Base-by-base conservation (phyloP, 2,888 invertebrate species). In the Lithophane socia region DNA sequence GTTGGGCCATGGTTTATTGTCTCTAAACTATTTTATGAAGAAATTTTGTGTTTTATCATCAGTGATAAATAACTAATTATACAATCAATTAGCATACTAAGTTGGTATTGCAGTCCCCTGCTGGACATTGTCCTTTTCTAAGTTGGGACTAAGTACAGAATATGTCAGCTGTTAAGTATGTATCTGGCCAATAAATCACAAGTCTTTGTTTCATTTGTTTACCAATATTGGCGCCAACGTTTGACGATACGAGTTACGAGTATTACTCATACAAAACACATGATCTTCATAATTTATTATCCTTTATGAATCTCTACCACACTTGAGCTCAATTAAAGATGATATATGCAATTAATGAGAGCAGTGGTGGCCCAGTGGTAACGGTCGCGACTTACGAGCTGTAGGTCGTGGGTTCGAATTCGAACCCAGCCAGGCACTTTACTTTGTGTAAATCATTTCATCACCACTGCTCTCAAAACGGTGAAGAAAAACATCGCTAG, bases 251-350 rank as follows among this genome's bases (percentile, higher is more conserved):
- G 37, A 64, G 18, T 18, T 66, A 58, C 60, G 24, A 69, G 69
- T 67, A 47, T 80, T 80, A 77, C 63, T 84, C 83, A 77, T 63
- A 64, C 70, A 64, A 29, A 77, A 80, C 80, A 77, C 77, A 84
- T 77, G 84, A 77, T 80, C 66, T 60, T 70, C 24, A 70, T 75
- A 75, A 83, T 84, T 84, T 84, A 83, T 83, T 83, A 71, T 67
- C 37, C 73, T 56, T 83, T 79, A 84, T 72, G 72, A 77, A 76
- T 80, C 80, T 73, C 73, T 63, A 66, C 71, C 73, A 69, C 61
- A 68, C 56, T 83, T 58, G 37, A 73, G 68, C 10, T 69, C 74
- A 84, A 83, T 80, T 83, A 80, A 71, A 74, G 52, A 73, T 72
- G 71, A 84, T 66, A 44, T 52, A 74, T 77, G 29, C 52, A 49